Percentiles rank a stretch among this genome's conserved stretches.
These are phyloP conservation scores for Ostrea denselamellosa DNA, from an alignment of 1,140 invertebrate species.

Conservation along the genomic window DNA sequence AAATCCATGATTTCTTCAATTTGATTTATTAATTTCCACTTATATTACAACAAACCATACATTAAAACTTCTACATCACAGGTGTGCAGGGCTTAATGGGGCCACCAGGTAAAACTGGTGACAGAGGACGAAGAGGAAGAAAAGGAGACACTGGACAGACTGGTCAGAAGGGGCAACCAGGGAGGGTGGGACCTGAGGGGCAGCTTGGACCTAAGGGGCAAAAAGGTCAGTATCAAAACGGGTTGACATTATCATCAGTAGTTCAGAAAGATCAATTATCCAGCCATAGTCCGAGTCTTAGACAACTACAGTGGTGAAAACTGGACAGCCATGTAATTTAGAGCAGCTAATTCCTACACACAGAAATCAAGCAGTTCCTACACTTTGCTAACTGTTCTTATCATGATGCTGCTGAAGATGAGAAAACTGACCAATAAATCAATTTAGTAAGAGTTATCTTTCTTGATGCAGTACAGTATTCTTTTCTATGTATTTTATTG, in stretches of 20 bases:
- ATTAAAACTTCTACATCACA: too few relatives aligned
- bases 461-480: too few relatives aligned
- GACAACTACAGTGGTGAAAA: too few relatives aligned
- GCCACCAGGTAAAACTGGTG: conserved; percentile 61
- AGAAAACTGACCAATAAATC: too few relatives aligned
- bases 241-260: background rate
- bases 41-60: background rate
- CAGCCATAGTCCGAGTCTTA: too few relatives aligned
- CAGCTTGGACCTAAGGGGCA: conserved; percentile 64
- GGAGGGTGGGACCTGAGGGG: conserved; percentile 64
- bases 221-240: conserved; percentile 24
- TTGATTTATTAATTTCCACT: background rate
- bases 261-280: background rate
- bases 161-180: conserved; percentile 63
- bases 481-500: too few relatives aligned
- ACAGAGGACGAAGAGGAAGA: conserved; percentile 60
- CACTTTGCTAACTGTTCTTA: too few relatives aligned
- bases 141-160: conserved; percentile 61
- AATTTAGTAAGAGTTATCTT: too few relatives aligned
- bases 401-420: too few relatives aligned
- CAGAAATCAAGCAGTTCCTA: too few relatives aligned
- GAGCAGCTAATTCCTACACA: too few relatives aligned
- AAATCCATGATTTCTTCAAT: background rate
- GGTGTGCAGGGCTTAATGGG: conserved; percentile 57
- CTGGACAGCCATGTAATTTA: too few relatives aligned